phyloP scores from a whole-genome alignment of 2,797 vertebrate genomes.

The Scarus forsteni region DNA sequence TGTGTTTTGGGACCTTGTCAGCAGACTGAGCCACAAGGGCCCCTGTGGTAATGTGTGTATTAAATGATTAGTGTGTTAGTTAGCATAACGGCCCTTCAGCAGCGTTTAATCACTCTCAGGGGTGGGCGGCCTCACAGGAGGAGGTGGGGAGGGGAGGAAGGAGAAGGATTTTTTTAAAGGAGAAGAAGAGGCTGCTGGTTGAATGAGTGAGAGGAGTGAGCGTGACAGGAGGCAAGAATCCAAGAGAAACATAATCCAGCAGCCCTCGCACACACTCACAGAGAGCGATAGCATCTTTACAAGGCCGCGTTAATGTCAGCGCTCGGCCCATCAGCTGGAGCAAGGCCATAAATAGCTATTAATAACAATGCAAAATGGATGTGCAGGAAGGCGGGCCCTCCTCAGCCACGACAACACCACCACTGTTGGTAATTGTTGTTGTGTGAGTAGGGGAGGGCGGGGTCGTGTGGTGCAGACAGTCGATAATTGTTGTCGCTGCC shows the following conservation, averaged over 20 bases:
- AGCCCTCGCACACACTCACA: constrained; percentile 64
- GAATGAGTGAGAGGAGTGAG: constrained; percentile 63
- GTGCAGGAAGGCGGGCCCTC: constrained; percentile 48
- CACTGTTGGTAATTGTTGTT: constrained; percentile 71
- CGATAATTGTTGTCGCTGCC: constrained; percentile 60
- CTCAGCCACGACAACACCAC: constrained; percentile 63
- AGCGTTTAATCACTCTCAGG: constrained; percentile 87
- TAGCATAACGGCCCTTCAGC: constrained; percentile 85
- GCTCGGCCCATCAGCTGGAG: constrained; percentile 75
- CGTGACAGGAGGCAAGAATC: constrained; percentile 65
- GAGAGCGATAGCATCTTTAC: constrained; percentile 77
- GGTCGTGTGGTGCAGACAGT: constrained; percentile 44
- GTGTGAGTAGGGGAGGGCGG: constrained; percentile 31
- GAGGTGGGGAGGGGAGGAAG: constrained; percentile 56
- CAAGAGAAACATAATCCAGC: constrained; percentile 78
- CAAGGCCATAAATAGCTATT: constrained; percentile 76
- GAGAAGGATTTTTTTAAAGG: constrained; percentile 49
- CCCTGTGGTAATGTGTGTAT: constrained; percentile 87
- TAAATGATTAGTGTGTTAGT: constrained; percentile 88
- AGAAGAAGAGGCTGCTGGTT: constrained; percentile 62
- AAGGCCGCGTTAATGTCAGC: constrained; percentile 79
- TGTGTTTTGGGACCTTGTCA: constrained; percentile 85
- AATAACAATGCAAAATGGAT: constrained; percentile 74
- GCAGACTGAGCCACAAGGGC: constrained; percentile 82
- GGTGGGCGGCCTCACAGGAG: constrained; percentile 82